Percentiles rank a stretch among this genome's conserved stretches.
phyloP scores from a whole-genome alignment of 2,113 vertebrate species.

The Catharus bicknelli region DNA sequence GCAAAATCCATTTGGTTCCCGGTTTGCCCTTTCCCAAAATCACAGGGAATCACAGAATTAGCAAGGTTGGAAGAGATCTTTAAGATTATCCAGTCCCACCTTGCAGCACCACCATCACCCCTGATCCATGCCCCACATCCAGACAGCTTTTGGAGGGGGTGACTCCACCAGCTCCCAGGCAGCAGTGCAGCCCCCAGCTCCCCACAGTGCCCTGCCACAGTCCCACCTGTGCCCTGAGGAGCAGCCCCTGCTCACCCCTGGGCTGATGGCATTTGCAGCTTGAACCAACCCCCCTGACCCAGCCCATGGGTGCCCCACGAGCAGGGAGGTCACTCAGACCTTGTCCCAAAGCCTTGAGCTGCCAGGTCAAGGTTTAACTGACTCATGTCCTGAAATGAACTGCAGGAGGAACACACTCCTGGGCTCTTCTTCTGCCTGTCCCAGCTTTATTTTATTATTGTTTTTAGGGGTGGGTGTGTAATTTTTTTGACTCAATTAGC shows the following conservation, averaged over 20 bases:
- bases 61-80: neutral
- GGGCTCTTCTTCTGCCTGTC: neutral
- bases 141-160: neutral
- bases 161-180: neutral
- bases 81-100: neutral
- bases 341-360: neutral
- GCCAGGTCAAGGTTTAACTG: neutral
- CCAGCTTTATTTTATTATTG: neutral
- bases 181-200: neutral
- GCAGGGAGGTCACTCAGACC: neutral
- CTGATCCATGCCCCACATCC: neutral
- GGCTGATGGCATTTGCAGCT: neutral
- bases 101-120: neutral
- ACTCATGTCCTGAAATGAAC: neutral
- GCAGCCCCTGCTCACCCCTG: neutral
- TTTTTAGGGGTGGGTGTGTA: neutral
- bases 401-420: neutral
- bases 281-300: neutral
- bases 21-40: neutral
- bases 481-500: neutral
- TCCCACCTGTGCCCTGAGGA: neutral
- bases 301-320: neutral
- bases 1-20: neutral
- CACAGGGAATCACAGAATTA: neutral
- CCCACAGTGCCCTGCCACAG: neutral